phyloP scores from a whole-genome alignment of 2,113 vertebrate species.

The Stictonetta naevosa region DNA sequence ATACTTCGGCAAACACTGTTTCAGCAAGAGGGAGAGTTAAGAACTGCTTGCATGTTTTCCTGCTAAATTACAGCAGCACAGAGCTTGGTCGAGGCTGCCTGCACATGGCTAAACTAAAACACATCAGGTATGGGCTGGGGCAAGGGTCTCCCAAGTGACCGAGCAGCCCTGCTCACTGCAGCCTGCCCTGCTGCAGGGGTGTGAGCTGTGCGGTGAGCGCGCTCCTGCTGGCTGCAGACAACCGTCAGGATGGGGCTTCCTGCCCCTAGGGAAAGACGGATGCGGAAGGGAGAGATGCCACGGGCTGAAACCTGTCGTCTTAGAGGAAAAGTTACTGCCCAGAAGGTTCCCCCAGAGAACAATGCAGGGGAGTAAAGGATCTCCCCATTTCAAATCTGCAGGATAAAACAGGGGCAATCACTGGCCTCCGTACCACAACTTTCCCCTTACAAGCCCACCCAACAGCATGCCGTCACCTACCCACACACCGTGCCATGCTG shows the following conservation, averaged over 20 bases:
- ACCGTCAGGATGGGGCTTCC: background rate
- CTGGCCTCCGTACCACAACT: background rate
- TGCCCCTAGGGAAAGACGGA: background rate
- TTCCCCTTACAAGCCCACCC: background rate
- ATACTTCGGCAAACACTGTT: rapidly evolving
- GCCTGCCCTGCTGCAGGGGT: background rate
- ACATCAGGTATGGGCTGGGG: rapidly evolving
- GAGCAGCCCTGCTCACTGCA: background rate
- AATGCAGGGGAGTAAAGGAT: background rate
- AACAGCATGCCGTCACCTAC: rapidly evolving
- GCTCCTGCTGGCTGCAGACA: rapidly evolving
- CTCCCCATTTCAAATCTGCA: background rate
- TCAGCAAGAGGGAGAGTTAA: background rate
- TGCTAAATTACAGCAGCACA: background rate
- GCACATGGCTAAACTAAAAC: background rate
- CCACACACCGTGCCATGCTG: rapidly evolving
- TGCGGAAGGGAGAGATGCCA: background rate
- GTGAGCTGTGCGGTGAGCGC: rapidly evolving
- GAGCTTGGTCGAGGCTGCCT: background rate
- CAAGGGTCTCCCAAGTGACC: background rate
- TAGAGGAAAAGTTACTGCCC: background rate
- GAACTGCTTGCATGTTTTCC: rapidly evolving
- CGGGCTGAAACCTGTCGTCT: rapidly evolving
- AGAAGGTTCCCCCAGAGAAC: background rate
- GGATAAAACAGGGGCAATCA: background rate